A percentile compares a stretch with the other conserved stretches of the same genome.
These are phyloP conservation scores for Drosophila tristis DNA, from an alignment of 1,140 invertebrate genomes.

Conservation along the genomic window DNA sequence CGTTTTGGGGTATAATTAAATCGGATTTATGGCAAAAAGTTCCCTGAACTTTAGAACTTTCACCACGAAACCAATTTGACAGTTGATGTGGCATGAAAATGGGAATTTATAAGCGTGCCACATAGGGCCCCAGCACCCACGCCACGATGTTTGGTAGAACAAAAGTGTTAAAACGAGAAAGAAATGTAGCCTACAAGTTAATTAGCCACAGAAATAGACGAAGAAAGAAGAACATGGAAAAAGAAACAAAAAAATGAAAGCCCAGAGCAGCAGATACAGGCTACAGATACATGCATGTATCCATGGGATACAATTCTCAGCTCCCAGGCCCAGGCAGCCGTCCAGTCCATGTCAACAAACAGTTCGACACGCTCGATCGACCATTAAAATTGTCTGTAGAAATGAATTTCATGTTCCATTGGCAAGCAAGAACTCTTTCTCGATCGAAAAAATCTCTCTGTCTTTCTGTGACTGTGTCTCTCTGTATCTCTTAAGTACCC, in stretches of 20 bases:
- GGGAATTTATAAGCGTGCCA: conserved; percentile 68
- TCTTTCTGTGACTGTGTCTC: conserved; percentile 1
- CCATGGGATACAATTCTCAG: conserved; percentile 31
- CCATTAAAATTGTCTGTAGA: conserved; percentile 58
- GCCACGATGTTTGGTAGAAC: conserved; percentile 36
- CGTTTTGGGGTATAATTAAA: conserved; percentile 33
- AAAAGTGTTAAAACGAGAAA: conserved; percentile 75
- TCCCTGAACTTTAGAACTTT: conserved; percentile 60
- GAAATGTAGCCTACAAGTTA: conserved; percentile 68
- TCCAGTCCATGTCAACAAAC: conserved; percentile 47
- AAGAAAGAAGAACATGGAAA: conserved; percentile 48
- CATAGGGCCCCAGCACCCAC: conserved; percentile 9
- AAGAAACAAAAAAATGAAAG: conserved; percentile 36
- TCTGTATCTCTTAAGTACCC: not conserved
- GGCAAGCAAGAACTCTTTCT: conserved; percentile 47
- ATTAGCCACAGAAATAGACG: conserved; percentile 70
- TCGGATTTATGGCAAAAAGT: conserved; percentile 47
- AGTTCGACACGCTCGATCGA: conserved; percentile 57
- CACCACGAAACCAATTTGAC: conserved; percentile 62
- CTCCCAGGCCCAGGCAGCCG: conserved; percentile 9
- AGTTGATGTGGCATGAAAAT: conserved; percentile 50
- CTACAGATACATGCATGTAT: conserved; percentile 54
- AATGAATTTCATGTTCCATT: conserved; percentile 64
- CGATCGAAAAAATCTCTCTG: conserved; percentile 1
- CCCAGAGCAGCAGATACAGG: conserved; percentile 31